Conservation (phyloP, 2,797 vertebrate genomes). For the Pipistrellus pygmaeus region DNA sequence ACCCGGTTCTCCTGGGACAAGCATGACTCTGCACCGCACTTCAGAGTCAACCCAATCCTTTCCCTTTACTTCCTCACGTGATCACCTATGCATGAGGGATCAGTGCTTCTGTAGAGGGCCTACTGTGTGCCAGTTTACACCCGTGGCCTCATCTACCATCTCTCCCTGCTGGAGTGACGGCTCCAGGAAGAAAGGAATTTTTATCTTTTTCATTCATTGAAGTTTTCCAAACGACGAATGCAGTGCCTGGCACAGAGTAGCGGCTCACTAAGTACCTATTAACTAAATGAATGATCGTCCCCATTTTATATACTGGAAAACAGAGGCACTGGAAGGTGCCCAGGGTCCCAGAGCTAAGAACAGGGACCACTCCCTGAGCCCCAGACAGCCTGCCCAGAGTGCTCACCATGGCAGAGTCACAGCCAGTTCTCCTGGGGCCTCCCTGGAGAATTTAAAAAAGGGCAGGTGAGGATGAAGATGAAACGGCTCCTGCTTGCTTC, state of each 20-base stretch:
- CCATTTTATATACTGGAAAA: neutral
- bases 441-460: neutral
- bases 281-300: neutral
- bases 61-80: neutral
- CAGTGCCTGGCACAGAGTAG: neutral
- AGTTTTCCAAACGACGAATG: neutral
- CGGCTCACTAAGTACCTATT: neutral
- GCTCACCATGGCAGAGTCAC: neutral
- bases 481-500: neutral
- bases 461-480: neutral
- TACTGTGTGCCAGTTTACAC: neutral
- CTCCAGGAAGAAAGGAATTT: neutral
- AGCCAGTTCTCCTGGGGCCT: neutral
- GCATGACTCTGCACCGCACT: accelerated
- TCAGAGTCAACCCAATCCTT: neutral
- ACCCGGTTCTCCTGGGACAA: neutral
- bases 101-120: neutral
- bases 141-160: neutral
- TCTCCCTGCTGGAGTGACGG: neutral
- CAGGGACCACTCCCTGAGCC: neutral
- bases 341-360: neutral
- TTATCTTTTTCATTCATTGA: neutral
- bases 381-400: neutral
- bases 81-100: accelerated
- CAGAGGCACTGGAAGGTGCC: neutral